A percentile compares a stretch with the other conserved stretches of the same genome.
phyloP scores from a whole-genome alignment of 2,888 invertebrate species.

The Ryuthela nishihirai region DNA sequence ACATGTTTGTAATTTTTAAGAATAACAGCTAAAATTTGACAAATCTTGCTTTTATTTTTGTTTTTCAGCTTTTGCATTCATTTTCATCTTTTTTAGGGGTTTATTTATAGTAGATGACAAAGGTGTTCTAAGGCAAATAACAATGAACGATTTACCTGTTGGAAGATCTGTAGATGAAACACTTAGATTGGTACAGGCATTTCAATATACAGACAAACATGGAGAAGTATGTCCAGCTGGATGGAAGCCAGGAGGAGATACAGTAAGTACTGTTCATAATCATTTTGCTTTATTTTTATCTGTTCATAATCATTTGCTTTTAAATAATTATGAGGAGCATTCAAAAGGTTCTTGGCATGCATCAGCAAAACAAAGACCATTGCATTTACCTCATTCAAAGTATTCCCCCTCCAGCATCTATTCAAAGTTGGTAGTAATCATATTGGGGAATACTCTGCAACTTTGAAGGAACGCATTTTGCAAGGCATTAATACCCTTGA shows the following conservation, averaged over 20 bases:
- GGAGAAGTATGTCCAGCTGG: slow-evolving; percentile 89
- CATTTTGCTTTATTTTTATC: too few species aligned
- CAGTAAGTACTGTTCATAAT: too few species aligned
- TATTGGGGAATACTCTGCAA: too few species aligned
- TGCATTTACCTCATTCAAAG: too few species aligned
- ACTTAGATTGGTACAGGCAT: slow-evolving; percentile 85
- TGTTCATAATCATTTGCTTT: too few species aligned
- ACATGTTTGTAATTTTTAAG: not conserved
- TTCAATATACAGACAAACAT: slow-evolving; percentile 86
- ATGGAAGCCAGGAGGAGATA: slow-evolving; percentile 91
- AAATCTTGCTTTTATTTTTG: not conserved
- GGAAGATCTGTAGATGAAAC: slow-evolving; percentile 93
- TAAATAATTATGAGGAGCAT: too few species aligned
- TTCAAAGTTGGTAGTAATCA: not conserved
- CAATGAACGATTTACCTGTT: slow-evolving; percentile 94
- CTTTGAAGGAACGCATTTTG: too few species aligned
- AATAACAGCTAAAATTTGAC: not conserved
- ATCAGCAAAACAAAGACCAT: too few species aligned
- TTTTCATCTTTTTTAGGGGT: slow-evolving; percentile 58
- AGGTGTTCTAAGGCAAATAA: slow-evolving; percentile 83
- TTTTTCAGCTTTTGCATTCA: not conserved
- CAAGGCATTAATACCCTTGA: too few species aligned
- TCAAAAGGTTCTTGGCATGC: too few species aligned
- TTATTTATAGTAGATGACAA: slow-evolving; percentile 89
- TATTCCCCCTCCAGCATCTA: too few species aligned